Conservation (phyloP, 2,113 vertebrate species). For the Thinocorus orbignyianus region DNA sequence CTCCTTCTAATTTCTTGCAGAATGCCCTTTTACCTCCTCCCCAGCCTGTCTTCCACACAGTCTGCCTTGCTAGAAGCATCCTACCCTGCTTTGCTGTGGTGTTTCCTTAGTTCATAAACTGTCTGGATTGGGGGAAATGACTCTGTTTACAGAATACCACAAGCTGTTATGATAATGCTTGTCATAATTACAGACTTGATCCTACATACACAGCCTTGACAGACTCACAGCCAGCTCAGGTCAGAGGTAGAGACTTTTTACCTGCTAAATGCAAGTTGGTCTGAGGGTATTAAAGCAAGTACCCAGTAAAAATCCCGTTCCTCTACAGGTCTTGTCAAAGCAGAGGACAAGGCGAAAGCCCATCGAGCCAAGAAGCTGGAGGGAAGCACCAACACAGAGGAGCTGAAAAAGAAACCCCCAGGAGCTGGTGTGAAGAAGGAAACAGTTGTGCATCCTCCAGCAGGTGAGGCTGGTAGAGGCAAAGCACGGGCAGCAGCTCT, state of each 20-base stretch:
- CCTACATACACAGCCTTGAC: neutral
- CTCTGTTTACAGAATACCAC: neutral
- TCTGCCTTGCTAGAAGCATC: neutral
- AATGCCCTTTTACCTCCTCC: neutral
- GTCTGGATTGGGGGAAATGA: neutral
- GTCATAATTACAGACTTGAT: neutral
- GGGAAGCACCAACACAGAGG: conserved; percentile 74
- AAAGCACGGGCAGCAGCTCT: neutral
- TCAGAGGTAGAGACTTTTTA: neutral
- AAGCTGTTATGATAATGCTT: neutral
- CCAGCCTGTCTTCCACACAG: neutral
- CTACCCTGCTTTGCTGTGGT: neutral
- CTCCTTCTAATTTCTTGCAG: neutral
- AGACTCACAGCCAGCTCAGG: neutral
- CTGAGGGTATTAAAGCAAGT: neutral
- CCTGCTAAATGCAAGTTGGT: neutral
- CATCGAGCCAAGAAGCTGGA: conserved; percentile 85
- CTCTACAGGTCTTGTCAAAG: conserved; percentile 88
- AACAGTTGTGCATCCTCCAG: neutral
- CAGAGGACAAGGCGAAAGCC: conserved; percentile 91
- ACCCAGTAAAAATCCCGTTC: neutral
- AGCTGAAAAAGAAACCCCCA: conserved; percentile 79
- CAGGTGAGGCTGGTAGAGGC: conserved; percentile 53
- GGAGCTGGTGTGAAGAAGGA: conserved; percentile 79
- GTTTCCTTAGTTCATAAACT: neutral